Conservation (phyloP, 1,140 invertebrate genomes). For the Luehdorfia chinensis region DNA sequence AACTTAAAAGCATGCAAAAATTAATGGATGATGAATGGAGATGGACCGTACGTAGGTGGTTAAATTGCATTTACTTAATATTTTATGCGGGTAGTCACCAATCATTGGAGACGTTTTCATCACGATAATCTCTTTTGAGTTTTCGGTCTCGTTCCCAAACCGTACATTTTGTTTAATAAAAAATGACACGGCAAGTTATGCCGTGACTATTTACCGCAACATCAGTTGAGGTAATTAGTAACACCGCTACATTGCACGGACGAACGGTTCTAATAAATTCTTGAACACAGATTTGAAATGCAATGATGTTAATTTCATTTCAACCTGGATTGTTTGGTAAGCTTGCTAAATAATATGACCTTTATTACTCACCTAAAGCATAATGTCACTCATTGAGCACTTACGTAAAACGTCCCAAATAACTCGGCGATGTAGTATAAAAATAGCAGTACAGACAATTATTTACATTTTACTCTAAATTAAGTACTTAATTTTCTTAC, state of each 20-base stretch:
- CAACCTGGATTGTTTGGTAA: slow-evolving; percentile 15
- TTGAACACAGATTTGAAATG: slow-evolving; percentile 2
- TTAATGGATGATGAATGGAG: too few species aligned
- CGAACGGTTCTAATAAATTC: slow-evolving; percentile 9
- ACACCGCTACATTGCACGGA: slow-evolving; percentile 6
- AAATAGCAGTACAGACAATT: slow-evolving; percentile 32
- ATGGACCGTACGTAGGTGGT: too few species aligned
- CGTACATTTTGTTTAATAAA: background rate
- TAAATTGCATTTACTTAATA: too few species aligned
- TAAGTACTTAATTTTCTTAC: slow-evolving; percentile 68
- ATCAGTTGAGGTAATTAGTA: slow-evolving; percentile 10
- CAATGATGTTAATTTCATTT: slow-evolving; percentile 13
- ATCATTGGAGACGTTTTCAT: too few species aligned
- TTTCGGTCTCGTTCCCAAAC: too few species aligned
- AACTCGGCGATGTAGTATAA: slow-evolving; percentile 41
- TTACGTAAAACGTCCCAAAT: slow-evolving; percentile 59
- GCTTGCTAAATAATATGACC: slow-evolving; percentile 33
- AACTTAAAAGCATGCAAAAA: too few species aligned
- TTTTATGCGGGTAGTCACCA: too few species aligned
- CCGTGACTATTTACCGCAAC: slow-evolving; percentile 4
- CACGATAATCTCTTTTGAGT: too few species aligned
- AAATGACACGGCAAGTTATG: slow-evolving; percentile 1
- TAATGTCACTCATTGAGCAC: slow-evolving; percentile 45
- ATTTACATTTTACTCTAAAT: slow-evolving; percentile 8
- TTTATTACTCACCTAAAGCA: slow-evolving; percentile 30